These are phyloP conservation scores for Motacilla alba DNA, from an alignment of 2,113 vertebrate species.

Conservation along the genomic window DNA sequence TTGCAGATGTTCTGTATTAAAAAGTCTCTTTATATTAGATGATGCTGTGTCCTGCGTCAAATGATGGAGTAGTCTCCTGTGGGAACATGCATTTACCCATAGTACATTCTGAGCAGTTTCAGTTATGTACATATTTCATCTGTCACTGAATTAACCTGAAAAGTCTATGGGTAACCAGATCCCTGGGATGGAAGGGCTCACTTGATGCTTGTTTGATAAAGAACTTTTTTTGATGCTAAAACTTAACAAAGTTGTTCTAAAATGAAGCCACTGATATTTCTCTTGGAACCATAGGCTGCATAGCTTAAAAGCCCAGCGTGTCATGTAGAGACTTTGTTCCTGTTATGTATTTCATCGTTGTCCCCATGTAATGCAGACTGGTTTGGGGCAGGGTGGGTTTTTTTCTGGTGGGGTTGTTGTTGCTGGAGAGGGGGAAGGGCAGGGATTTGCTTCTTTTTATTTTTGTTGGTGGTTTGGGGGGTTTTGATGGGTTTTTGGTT, in stretches of 20 bases:
- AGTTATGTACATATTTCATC: constrained; percentile 70
- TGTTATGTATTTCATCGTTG: background rate
- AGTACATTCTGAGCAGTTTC: constrained; percentile 50
- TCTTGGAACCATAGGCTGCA: background rate
- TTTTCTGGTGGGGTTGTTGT: background rate
- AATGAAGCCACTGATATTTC: background rate
- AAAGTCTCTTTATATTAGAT: constrained; percentile 70
- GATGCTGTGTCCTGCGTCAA: constrained; percentile 54
- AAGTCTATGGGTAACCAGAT: constrained; percentile 4
- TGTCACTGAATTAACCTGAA: constrained; percentile 65
- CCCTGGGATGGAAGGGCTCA: background rate
- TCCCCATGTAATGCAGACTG: background rate
- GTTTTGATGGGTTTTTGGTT: background rate
- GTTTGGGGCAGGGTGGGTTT: background rate
- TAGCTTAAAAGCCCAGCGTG: background rate
- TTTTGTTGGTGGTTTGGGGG: background rate
- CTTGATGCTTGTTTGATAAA: background rate
- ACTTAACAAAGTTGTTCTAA: background rate
- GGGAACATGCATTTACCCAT: constrained; percentile 68
- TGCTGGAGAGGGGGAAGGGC: accelerated
- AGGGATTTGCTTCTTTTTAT: background rate
- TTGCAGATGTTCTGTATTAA: constrained; percentile 78
- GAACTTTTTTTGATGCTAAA: background rate
- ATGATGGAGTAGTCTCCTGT: constrained; percentile 76
- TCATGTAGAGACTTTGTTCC: background rate